A percentile compares a stretch with the other conserved stretches of the same genome.
Conservation (phyloP, 2,797 vertebrate species). For the Sebastes oblongus region DNA sequence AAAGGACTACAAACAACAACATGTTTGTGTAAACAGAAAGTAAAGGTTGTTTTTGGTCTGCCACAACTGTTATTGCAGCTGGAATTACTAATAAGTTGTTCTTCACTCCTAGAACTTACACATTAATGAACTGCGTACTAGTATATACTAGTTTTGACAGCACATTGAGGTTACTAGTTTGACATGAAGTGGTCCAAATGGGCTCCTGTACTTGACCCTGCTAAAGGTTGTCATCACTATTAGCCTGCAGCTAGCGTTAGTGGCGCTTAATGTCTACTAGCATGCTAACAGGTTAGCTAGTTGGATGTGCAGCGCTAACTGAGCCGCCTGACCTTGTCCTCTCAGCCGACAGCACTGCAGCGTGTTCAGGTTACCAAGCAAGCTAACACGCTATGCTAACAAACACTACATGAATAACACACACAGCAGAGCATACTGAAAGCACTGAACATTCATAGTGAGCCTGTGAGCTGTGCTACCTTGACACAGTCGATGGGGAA, state of each 20-base stretch:
- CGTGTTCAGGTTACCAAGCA: conserved; percentile 52
- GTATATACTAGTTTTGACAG: neutral
- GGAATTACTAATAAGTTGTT: neutral
- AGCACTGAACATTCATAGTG: neutral
- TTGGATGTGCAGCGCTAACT: neutral
- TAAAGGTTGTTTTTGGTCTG: neutral
- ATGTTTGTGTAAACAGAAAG: conserved; percentile 22
- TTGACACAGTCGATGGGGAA: conserved; percentile 98
- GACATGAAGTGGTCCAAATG: neutral
- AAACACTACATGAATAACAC: neutral
- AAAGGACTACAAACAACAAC: neutral
- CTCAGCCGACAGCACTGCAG: conserved; percentile 16
- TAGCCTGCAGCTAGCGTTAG: neutral
- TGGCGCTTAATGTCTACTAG: neutral
- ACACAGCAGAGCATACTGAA: neutral
- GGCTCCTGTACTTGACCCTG: neutral
- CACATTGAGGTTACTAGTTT: neutral
- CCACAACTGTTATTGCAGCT: neutral
- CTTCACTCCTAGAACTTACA: neutral
- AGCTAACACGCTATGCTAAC: conserved; percentile 72
- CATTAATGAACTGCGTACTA: conserved; percentile 3
- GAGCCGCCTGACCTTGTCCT: conserved; percentile 74
- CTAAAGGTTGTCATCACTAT: neutral
- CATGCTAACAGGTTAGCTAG: conserved; percentile 52
- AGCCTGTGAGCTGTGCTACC: conserved; percentile 75